Conservation (phyloP, 53 echinoderm and acorn worm genomes). For the Apostichopus leukothele region DNA sequence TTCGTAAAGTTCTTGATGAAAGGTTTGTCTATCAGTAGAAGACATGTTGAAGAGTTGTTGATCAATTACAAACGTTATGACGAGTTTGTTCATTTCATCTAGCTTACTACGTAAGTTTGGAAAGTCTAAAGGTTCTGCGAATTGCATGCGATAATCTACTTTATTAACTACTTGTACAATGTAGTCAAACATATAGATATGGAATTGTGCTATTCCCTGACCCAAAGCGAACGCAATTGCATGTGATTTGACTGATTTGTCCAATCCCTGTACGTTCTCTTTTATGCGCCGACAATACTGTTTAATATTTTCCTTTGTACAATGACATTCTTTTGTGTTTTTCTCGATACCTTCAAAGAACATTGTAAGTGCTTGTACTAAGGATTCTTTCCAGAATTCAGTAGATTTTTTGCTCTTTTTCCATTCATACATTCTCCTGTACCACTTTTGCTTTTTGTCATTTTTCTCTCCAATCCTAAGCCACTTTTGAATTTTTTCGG, state of each 20-base stretch:
- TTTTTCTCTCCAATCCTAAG: not conserved
- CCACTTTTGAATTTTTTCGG: not conserved
- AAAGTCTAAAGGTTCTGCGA: not conserved
- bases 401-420: not conserved
- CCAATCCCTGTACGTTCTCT: not conserved
- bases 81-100: not conserved
- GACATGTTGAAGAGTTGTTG: not conserved
- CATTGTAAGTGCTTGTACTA: not conserved
- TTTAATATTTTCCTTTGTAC: not conserved
- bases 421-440: not conserved
- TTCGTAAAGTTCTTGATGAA: not conserved
- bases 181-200: not conserved
- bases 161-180: not conserved
- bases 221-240: too few species aligned
- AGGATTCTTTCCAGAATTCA: not conserved
- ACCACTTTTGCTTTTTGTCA: not conserved
- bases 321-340: not conserved
- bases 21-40: too few species aligned
- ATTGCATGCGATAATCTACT: not conserved
- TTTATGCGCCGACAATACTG: not conserved
- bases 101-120: not conserved
- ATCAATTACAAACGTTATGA: too few species aligned
- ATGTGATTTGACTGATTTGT: not conserved
- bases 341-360: not conserved
- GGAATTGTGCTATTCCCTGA: not conserved